Evolutionary conservation across 2,888 invertebrate species (phyloP).

Genomic region (Graphium colonna): DNA sequence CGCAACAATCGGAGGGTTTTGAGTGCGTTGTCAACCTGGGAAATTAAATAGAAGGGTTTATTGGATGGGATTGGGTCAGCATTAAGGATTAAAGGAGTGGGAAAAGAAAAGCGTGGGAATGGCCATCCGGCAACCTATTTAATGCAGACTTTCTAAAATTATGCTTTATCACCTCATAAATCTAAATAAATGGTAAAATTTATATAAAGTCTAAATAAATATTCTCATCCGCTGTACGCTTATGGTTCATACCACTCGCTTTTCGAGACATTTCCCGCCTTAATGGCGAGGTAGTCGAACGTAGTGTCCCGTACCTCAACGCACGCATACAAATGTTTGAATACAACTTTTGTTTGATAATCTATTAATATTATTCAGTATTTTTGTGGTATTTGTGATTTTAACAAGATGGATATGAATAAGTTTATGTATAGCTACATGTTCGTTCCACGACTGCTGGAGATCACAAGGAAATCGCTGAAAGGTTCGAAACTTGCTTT

Average conservation of each 20-base stretch:
- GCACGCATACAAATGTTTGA: neutral
- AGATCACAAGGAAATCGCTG: slow-evolving; percentile 12
- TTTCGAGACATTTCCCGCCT: neutral
- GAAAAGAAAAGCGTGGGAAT: no score
- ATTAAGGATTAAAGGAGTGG: no score
- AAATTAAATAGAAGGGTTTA: no score
- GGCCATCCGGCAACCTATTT: no score
- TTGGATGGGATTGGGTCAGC: no score
- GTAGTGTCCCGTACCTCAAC: neutral
- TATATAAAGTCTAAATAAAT: neutral
- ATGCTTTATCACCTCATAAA: no score
- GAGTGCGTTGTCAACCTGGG: no score
- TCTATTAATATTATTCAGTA: neutral
- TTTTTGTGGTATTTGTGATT: neutral
- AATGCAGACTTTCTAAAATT: no score
- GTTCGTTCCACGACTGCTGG: slow-evolving; percentile 18
- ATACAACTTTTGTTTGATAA: neutral
- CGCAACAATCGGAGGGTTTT: no score
- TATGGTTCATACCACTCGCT: neutral
- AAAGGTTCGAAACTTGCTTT: no score
- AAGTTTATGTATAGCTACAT: slow-evolving; percentile 19
- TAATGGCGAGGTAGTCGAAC: neutral
- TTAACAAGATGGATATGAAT: slow-evolving; percentile 11
- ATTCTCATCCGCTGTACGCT: neutral
- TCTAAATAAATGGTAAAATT: no score